Conservation (phyloP, 2,113 vertebrate species). For the Patagioenas fasciata region DNA sequence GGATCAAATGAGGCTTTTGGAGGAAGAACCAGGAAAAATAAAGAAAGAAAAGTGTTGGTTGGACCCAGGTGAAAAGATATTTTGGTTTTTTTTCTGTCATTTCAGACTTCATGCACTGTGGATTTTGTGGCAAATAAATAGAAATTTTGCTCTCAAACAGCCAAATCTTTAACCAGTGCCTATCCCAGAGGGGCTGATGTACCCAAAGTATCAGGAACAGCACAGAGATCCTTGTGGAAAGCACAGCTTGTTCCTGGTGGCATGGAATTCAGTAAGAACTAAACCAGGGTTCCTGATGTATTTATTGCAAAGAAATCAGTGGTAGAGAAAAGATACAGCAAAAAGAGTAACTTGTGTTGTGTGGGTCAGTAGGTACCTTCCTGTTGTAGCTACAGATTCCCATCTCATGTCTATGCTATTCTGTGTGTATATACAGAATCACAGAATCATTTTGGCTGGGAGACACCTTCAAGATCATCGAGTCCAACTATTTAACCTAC, state of each 20-base stretch:
- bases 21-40: too few relatives aligned
- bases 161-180: neutral
- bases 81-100: accelerated
- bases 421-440: too few relatives aligned
- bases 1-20: neutral
- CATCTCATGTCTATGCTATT: neutral
- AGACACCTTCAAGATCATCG: too few relatives aligned
- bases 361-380: neutral
- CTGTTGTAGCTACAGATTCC: accelerated
- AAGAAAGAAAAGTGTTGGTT: neutral
- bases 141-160: neutral
- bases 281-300: neutral
- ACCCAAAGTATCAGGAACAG: neutral
- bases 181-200: neutral
- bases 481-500: too few relatives aligned
- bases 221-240: too few relatives aligned
- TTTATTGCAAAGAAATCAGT: neutral
- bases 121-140: neutral
- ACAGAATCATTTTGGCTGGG: too few relatives aligned
- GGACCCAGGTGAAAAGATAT: accelerated
- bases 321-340: too few relatives aligned
- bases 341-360: neutral
- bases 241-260: too few relatives aligned
- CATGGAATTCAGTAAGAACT: neutral
- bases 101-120: neutral